Evolutionary conservation across 2,888 invertebrate species (phyloP), one percentile per base, ranked within the genome.

Genomic region (Ophioninae sp.): DNA sequence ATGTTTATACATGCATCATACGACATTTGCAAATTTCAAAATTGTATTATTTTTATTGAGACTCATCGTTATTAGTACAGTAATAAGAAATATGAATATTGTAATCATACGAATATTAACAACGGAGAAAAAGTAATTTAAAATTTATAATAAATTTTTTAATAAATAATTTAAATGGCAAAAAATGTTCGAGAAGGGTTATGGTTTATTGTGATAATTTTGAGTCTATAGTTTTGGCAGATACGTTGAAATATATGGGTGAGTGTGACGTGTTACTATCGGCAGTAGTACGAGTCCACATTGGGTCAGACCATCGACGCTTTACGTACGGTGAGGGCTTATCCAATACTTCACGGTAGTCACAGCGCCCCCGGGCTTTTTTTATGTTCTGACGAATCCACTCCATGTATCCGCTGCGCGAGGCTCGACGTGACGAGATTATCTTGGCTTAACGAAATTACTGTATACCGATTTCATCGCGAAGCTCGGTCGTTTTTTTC

Each of bases 381-480:
- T 57, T 72, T 64, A 30, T 64, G n/a, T 30, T 64, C 61, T 41
- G 17, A 21, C 72, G 72, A 62, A 80, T 62, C 50, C 56, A 74
- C 74, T 57, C 21, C 68, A 10, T 61, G 74, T 78, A 74, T 79
- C 57, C 69, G 65, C n/a, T 61, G 13, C 39, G 65, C 61, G 44
- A 59, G 79, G 21, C 50, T 77, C 80, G 57, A 76, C 78, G 78
- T 75, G 67, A 75, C 70, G 74, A 72, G 70, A 81, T 81, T 81
- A 78, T 75, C 57, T 67, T 62, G 75, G 67, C 44, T 79, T 70
- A 65, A 61, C 39, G 74, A 78, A 79, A 81, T 81, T 75, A 74
- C 62, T 20, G 50, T 57, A 72, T 81, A 81, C 81, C 72, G 81
- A 81, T 84, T 75, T 79, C 65, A 67, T 64, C 65, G 65, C 70